These are phyloP conservation scores for Eleginops maclovinus DNA, from an alignment of 2,113 vertebrate species.

Conservation along the genomic window DNA sequence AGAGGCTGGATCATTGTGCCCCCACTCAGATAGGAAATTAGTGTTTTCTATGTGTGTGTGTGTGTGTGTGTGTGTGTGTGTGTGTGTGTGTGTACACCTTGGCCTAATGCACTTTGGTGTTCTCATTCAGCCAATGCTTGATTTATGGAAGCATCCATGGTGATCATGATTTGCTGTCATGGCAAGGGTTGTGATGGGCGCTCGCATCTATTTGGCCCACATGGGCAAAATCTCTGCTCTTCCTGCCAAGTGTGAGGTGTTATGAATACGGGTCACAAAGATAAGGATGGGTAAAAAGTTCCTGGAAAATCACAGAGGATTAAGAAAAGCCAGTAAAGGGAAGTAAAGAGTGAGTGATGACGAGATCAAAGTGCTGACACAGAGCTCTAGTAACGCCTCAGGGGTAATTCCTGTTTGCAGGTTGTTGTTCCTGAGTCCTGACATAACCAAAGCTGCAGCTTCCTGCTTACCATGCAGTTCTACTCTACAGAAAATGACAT, in stretches of 20 bases:
- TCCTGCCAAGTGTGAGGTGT: neutral
- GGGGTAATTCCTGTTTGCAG: constrained; percentile 26
- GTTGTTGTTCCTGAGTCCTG: constrained; percentile 24
- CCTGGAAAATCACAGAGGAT: neutral
- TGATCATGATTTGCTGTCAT: constrained; percentile 68
- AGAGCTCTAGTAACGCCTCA: constrained; percentile 19
- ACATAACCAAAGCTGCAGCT: constrained; percentile 21
- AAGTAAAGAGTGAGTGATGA: neutral
- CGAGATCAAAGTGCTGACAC: neutral
- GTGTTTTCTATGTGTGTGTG: neutral
- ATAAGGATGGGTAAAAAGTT: neutral
- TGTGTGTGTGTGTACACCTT: neutral
- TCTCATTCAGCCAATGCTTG: constrained; percentile 62
- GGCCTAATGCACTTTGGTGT: constrained; percentile 45
- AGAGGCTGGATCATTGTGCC: constrained; percentile 32
- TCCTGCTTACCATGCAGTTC: constrained; percentile 26
- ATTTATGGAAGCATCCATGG: constrained; percentile 76
- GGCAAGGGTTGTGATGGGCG: constrained; percentile 46
- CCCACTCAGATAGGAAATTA: constrained; percentile 35
- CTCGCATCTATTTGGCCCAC: constrained; percentile 51
- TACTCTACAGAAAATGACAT: neutral
- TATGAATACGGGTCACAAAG: neutral
- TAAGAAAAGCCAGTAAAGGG: neutral
- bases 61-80: constrained; percentile 7
- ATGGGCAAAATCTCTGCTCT: constrained; percentile 38